Evolutionary conservation across 1,140 invertebrate species (phyloP).

Genomic region (Branchinecta lynchi): DNA sequence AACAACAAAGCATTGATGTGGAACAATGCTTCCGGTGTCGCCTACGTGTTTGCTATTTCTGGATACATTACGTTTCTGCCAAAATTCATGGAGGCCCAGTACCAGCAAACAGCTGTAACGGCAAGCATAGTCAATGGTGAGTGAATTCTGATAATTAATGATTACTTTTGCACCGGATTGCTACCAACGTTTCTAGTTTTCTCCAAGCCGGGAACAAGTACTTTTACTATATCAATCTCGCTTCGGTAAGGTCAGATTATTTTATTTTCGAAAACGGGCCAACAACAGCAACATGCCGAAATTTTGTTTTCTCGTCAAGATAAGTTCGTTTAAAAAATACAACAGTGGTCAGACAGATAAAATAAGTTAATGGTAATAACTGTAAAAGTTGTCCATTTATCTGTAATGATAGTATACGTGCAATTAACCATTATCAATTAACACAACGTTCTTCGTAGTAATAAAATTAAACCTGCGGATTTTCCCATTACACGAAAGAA

Average conservation of each 20-base stretch:
- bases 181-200: too few relatives aligned
- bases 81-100: conserved; percentile 58
- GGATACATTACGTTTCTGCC: conserved; percentile 59
- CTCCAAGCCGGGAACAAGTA: too few relatives aligned
- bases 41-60: conserved; percentile 52
- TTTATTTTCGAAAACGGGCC: conserved; percentile 4
- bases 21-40: conserved; percentile 47
- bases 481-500: too few relatives aligned
- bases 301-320: conserved; percentile 14
- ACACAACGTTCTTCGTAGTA: too few relatives aligned
- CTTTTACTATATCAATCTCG: neutral
- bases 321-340: too few relatives aligned
- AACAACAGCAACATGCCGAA: conserved; percentile 18
- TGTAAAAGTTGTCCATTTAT: too few relatives aligned
- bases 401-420: too few relatives aligned
- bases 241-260: conserved; percentile 8
- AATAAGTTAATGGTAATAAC: too few relatives aligned
- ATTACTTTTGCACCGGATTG: neutral
- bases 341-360: too few relatives aligned
- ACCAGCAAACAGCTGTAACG: conserved; percentile 49
- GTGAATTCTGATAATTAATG: neutral
- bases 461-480: too few relatives aligned
- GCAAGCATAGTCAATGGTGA: conserved; percentile 49
- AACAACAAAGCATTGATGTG: conserved; percentile 49
- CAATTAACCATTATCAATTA: too few relatives aligned